Evolutionary conservation across 2,797 vertebrate species (phyloP), one percentile per base, ranked within the genome.

Genomic region (Darevskia nairensis): DNA sequence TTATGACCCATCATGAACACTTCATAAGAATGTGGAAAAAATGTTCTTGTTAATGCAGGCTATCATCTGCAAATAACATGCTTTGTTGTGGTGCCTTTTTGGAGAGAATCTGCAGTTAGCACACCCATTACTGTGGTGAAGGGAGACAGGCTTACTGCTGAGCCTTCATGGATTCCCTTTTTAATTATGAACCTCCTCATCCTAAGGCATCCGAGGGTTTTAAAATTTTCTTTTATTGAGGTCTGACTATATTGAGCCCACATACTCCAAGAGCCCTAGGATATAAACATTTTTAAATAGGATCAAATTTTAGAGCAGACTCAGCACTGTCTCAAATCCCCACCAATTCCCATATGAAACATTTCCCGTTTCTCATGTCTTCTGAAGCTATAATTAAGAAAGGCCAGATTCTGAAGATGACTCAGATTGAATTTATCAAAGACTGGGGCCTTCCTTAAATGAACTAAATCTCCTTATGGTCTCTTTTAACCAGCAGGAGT

Each of bases 101-200:
- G 6, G 13, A 76, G 27, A 82, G 23, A 76, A 68, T n/a, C 41
- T 76, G 21, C 72, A 87, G 59, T 77, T 83, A 83, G 23, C 19
- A 15, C 17, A 25, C 72, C 55, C 81, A 87, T 75, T 81, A 64
- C 69, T 64, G 3, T 64, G 64, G 27, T 55, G 44, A 80, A 80
- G 77, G 71, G 25, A 86, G 68, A 59, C 10, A 29, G 66, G 27
- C 50, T 88, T 82, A 77, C 25, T 68, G 17, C 27, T 55, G 61
- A 39, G 74, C 59, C 32, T 68, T 83, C 21, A 69, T 68, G 71
- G 75, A 78, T 69, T 84, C 81, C 61, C 46, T 39, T 88, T 88
- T 88, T 84, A 88, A 79, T 79, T 84, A 79, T 79, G 32, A 71
- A 41, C 46, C 75, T 71, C 46, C 27, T 61, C 66, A 68, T 79